phyloP scores from a whole-genome alignment of 1,140 invertebrate species.

The Uloborus diversus region DNA sequence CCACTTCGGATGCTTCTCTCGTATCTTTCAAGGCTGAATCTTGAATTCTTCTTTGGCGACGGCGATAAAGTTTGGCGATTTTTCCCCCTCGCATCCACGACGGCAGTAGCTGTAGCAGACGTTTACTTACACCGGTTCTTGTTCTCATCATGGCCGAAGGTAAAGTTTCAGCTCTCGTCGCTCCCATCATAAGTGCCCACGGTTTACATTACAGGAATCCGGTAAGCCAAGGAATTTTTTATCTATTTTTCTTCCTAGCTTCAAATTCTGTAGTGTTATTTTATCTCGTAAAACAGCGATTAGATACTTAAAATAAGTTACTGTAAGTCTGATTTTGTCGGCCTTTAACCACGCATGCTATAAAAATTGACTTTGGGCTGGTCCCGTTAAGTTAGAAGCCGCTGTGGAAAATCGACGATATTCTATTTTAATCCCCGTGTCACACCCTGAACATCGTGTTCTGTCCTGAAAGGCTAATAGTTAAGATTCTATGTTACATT shows the following conservation, averaged over 20 bases:
- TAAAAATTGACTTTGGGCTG: background rate
- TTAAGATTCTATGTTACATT: too few species aligned
- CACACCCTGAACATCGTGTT: too few species aligned
- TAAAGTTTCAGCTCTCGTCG: constrained; percentile 23
- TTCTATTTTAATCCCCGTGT: too few species aligned
- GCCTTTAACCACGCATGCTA: background rate
- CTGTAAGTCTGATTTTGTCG: background rate
- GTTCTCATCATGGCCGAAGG: constrained; percentile 26
- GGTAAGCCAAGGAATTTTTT: constrained; percentile 10
- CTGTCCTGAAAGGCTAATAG: too few species aligned
- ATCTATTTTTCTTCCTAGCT: background rate
- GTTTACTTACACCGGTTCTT: background rate
- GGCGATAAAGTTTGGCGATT: background rate
- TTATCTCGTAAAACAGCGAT: background rate
- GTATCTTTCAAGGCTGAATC: too few species aligned
- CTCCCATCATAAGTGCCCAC: constrained; percentile 6
- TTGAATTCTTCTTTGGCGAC: too few species aligned
- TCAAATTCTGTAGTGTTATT: background rate
- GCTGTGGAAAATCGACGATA: too few species aligned
- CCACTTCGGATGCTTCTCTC: too few species aligned
- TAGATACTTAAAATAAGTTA: background rate
- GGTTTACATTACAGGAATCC: constrained; percentile 51
- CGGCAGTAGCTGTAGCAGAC: background rate
- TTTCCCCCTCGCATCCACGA: background rate
- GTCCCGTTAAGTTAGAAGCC: background rate